Evolutionary conservation across 1,140 invertebrate genomes (phyloP).

Genomic region (Cecropterus lyciades): DNA sequence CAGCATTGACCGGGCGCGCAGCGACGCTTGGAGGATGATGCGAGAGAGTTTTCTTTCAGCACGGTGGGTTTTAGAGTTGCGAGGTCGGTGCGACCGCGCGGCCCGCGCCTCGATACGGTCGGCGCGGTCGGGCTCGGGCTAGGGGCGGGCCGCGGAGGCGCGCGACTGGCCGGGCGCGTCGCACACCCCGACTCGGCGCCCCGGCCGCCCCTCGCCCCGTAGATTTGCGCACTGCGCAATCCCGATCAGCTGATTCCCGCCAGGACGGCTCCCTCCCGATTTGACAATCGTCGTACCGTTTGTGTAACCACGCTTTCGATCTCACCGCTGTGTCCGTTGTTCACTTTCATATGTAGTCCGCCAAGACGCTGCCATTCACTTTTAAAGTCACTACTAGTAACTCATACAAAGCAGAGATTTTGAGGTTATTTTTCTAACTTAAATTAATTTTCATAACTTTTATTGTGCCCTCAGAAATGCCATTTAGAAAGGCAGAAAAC

Average conservation of each 20-base stretch:
- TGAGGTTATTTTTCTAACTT: neutral
- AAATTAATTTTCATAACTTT: neutral
- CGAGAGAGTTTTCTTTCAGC: slow-evolving; percentile 43
- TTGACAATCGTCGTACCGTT: slow-evolving; percentile 34
- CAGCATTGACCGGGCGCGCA: slow-evolving; percentile 41
- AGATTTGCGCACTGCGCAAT: slow-evolving; percentile 82
- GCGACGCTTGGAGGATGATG: slow-evolving; percentile 3
- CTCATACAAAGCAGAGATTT: neutral
- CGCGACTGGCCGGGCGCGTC: slow-evolving; percentile 67
- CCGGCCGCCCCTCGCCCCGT: slow-evolving; percentile 47
- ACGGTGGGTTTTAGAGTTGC: slow-evolving; percentile 16
- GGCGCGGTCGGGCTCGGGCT: slow-evolving; percentile 35
- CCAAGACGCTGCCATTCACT: neutral
- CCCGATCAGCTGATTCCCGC: slow-evolving; percentile 81
- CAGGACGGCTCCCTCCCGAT: slow-evolving; percentile 56
- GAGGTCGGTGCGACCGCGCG: slow-evolving; percentile 33
- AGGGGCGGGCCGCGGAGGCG: slow-evolving; percentile 57
- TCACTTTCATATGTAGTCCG: slow-evolving; percentile 39
- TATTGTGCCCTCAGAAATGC: neutral
- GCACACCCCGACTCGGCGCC: slow-evolving; percentile 46
- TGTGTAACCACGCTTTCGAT: slow-evolving; percentile 7
- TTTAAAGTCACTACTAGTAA: neutral
- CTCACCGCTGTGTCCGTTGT: slow-evolving; percentile 27
- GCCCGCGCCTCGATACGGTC: slow-evolving; percentile 39
- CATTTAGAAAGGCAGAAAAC: too few relatives aligned